Conservation (phyloP, 2,888 invertebrate genomes). For the Drosophila longiperda region DNA sequence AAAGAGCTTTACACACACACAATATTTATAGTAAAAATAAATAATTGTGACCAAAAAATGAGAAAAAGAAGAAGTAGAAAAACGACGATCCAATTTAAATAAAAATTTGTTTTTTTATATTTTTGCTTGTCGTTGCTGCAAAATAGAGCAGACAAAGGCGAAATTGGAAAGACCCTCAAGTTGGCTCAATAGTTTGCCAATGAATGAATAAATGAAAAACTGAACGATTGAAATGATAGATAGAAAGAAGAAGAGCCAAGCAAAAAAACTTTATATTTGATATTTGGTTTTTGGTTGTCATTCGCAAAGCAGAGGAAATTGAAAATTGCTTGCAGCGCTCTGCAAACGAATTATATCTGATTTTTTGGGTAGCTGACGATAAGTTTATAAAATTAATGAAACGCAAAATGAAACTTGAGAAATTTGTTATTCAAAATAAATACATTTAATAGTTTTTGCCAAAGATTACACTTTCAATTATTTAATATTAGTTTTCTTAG, state of each 20-base stretch:
- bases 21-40: slow-evolving; percentile 47
- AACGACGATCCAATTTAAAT: slow-evolving; percentile 54
- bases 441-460: not conserved
- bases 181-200: slow-evolving; percentile 47
- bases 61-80: not conserved
- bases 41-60: slow-evolving; percentile 35
- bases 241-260: slow-evolving; percentile 30
- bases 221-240: slow-evolving; percentile 12
- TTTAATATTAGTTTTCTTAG: not conserved
- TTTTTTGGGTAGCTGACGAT: not conserved
- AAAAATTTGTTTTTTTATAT: slow-evolving; percentile 29
- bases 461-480: not conserved
- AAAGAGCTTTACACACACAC: slow-evolving; percentile 6
- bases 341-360: slow-evolving; percentile 17
- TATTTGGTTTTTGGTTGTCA: slow-evolving; percentile 43
- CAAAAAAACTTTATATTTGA: slow-evolving; percentile 31
- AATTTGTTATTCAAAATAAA: not conserved
- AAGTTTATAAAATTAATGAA: not conserved
- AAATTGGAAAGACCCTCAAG: slow-evolving; percentile 35
- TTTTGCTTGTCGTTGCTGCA: slow-evolving; percentile 1
- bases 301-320: slow-evolving; percentile 31
- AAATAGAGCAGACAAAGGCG: slow-evolving; percentile 11
- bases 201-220: slow-evolving; percentile 26
- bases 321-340: slow-evolving; percentile 21
- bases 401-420: not conserved